Evolutionary conservation across 2,113 vertebrate genomes (phyloP).

Genomic region (Xenotilapia flavipinnis): DNA sequence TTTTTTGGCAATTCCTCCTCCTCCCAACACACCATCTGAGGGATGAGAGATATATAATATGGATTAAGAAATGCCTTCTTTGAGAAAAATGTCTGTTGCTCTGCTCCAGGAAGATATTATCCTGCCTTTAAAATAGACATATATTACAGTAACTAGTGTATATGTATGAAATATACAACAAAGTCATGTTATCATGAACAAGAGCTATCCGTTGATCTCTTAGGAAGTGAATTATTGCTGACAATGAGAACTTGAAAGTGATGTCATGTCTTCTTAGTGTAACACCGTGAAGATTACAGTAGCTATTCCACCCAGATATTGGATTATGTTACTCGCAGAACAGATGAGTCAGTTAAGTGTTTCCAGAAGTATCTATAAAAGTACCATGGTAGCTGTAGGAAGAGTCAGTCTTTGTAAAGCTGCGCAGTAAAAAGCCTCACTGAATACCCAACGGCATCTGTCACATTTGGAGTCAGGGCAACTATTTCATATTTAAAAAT

Average conservation of each 20-base stretch:
- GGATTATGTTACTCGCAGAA: constrained; percentile 33
- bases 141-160: not conserved
- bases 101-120: constrained; percentile 28
- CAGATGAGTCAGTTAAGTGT: constrained; percentile 28
- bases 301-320: constrained; percentile 31
- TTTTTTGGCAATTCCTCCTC: constrained; percentile 62
- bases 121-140: constrained; percentile 16
- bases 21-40: constrained; percentile 50
- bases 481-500: not conserved
- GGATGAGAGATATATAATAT: constrained; percentile 54
- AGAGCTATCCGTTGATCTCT: constrained; percentile 13
- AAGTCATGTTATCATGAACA: not conserved
- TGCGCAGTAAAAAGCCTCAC: not conserved
- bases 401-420: not conserved
- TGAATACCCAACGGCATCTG: not conserved
- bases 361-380: constrained; percentile 12
- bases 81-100: constrained; percentile 9
- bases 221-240: constrained; percentile 8
- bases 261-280: constrained; percentile 25
- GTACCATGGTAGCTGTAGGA: not conserved
- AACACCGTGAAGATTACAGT: constrained; percentile 36
- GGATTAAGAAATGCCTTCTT: constrained; percentile 58
- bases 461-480: not conserved
- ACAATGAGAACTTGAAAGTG: constrained; percentile 47
- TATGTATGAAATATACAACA: not conserved